Conservation (phyloP, 2,797 vertebrate species). For the Pelobates cultripes region DNA sequence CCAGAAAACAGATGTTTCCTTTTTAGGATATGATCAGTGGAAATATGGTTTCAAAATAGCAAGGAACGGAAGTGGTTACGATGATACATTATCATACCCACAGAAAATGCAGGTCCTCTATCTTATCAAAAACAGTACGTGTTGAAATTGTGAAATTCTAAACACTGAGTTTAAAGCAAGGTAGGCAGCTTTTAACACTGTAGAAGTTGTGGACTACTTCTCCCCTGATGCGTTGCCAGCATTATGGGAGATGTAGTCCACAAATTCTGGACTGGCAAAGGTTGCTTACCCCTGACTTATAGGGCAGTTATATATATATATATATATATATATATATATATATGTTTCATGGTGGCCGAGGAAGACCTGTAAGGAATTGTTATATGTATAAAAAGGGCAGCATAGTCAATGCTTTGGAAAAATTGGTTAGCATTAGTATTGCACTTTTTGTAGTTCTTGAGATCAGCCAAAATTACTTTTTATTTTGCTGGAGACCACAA, state of each 20-base stretch:
- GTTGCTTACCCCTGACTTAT: no score
- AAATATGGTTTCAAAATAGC: constrained; percentile 49
- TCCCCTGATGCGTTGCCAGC: no score
- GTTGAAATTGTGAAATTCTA: constrained; percentile 16
- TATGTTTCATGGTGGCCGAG: constrained; percentile 9
- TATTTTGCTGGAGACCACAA: no score
- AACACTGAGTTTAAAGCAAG: constrained; percentile 13
- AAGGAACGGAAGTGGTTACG: constrained; percentile 51
- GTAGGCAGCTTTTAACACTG: constrained; percentile 14
- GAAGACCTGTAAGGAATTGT: constrained; percentile 8
- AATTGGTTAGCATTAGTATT: no score
- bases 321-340: no score
- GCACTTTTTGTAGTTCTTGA: no score
- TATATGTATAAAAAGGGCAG: background rate
- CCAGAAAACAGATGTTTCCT: constrained; percentile 53
- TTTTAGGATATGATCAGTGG: constrained; percentile 54
- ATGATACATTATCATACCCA: constrained; percentile 37
- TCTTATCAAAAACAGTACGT: constrained; percentile 11
- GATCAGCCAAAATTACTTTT: no score
- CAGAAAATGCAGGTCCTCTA: constrained; percentile 39
- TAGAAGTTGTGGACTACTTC: no score
- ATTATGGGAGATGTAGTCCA: no score
- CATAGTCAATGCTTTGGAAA: background rate
- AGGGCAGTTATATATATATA: no score
- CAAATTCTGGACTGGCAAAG: no score